A percentile compares a stretch with the other conserved stretches of the same genome.
Evolutionary conservation across 2,888 invertebrate genomes (phyloP).

Genomic region (Heliothis peltigera): DNA sequence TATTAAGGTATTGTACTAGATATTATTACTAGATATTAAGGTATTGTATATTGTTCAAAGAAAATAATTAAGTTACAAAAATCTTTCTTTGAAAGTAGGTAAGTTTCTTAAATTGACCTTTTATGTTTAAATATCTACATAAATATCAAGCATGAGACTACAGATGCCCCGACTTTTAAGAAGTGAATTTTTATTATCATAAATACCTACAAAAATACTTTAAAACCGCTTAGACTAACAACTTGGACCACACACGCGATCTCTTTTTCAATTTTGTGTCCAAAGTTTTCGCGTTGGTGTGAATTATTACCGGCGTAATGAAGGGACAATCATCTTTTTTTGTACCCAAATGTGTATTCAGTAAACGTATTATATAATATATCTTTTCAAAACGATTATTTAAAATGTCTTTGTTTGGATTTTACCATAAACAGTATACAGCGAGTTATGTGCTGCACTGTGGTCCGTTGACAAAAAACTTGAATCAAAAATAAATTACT

Average conservation of each 20-base stretch:
- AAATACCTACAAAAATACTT: too few relatives aligned
- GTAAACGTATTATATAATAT: constrained; percentile 44
- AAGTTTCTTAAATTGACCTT: too few relatives aligned
- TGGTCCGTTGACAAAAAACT: constrained; percentile 4
- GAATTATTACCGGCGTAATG: constrained; percentile 73
- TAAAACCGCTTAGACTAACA: constrained; percentile 11
- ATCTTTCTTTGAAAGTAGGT: too few relatives aligned
- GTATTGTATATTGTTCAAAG: too few relatives aligned
- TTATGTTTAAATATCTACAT: too few relatives aligned
- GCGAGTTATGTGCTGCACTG: constrained; percentile 9
- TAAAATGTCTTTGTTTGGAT: constrained; percentile 46
- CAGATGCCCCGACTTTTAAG: too few relatives aligned
- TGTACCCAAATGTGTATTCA: constrained; percentile 55
- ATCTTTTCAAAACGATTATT: constrained; percentile 47
- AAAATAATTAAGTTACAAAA: too few relatives aligned
- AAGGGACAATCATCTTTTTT: constrained; percentile 70
- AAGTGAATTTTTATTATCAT: too few relatives aligned
- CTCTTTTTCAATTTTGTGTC: constrained; percentile 66
- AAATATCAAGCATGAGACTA: too few relatives aligned
- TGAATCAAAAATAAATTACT: background rate
- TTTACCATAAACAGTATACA: constrained; percentile 14
- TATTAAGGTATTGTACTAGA: too few relatives aligned
- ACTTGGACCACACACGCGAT: constrained; percentile 44
- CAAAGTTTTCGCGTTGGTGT: constrained; percentile 72
- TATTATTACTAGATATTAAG: too few relatives aligned